Evolutionary conservation across 2,888 invertebrate genomes (phyloP).

Genomic region (Brenthis daphne): DNA sequence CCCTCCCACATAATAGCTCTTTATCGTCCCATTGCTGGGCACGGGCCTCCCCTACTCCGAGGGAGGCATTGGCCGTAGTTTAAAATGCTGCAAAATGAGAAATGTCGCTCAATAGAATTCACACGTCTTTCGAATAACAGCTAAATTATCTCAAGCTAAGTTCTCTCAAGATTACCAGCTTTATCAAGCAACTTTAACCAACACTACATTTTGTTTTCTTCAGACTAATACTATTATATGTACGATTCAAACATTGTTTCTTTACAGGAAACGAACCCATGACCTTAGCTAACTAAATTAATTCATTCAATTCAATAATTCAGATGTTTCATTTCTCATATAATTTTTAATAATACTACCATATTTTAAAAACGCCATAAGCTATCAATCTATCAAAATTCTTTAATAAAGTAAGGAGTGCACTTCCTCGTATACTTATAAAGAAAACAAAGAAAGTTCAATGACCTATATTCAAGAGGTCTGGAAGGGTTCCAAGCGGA

Average conservation of each 20-base stretch:
- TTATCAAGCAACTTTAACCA: no score
- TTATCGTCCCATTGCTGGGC: neutral
- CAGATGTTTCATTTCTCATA: no score
- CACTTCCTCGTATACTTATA: neutral
- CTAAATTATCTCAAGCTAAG: neutral
- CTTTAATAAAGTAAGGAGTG: neutral
- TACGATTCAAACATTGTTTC: no score
- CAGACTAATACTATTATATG: no score
- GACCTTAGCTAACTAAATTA: no score
- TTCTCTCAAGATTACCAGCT: neutral
- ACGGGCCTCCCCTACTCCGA: neutral
- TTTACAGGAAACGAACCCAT: no score
- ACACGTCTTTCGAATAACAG: neutral
- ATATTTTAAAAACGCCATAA: no score
- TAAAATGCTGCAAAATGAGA: neutral
- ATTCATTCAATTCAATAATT: no score
- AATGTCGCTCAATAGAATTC: neutral
- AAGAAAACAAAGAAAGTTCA: conserved; percentile 35
- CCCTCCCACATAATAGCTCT: neutral
- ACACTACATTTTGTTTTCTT: no score
- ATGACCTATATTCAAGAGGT: conserved; percentile 33
- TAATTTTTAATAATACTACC: no score
- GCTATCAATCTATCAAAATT: no score
- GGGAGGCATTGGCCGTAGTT: neutral
- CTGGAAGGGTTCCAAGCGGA: conserved; percentile 37